These are phyloP conservation scores for Choristoneura fumiferana DNA, from an alignment of 1,140 invertebrate genomes.

Conservation along the genomic window DNA sequence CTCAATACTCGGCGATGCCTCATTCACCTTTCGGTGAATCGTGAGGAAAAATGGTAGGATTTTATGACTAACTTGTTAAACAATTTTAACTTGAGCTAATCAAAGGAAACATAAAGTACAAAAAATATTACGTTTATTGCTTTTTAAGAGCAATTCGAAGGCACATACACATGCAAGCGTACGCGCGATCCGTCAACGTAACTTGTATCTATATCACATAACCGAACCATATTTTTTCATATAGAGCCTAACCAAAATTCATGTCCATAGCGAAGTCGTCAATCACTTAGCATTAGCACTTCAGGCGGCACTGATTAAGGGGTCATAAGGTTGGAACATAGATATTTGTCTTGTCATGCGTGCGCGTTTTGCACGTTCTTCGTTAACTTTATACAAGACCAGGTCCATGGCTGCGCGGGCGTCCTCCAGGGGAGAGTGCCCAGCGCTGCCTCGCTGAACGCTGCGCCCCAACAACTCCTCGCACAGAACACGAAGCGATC, in stretches of 20 bases:
- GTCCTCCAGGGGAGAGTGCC: constrained; percentile 95
- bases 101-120: constrained; percentile 49
- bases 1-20: neutral
- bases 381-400: constrained; percentile 85
- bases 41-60: neutral
- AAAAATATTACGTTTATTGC: constrained; percentile 77
- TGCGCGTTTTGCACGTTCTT: constrained; percentile 69
- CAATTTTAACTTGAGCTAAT: neutral
- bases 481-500: constrained; percentile 88
- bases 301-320: constrained; percentile 68
- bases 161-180: constrained; percentile 61
- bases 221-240: constrained; percentile 45
- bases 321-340: constrained; percentile 63
- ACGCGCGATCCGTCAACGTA: constrained; percentile 76
- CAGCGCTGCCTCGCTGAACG: constrained; percentile 88
- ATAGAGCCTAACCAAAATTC: constrained; percentile 33
- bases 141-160: constrained; percentile 72
- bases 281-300: constrained; percentile 44
- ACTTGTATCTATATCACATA: constrained; percentile 46
- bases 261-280: constrained; percentile 54
- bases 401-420: constrained; percentile 91
- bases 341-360: constrained; percentile 42
- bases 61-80: neutral
- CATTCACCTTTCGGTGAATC: constrained; percentile 3
- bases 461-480: constrained; percentile 83